Base-by-base conservation (phyloP, 2,888 invertebrate genomes). In the Ophion costatus region DNA sequence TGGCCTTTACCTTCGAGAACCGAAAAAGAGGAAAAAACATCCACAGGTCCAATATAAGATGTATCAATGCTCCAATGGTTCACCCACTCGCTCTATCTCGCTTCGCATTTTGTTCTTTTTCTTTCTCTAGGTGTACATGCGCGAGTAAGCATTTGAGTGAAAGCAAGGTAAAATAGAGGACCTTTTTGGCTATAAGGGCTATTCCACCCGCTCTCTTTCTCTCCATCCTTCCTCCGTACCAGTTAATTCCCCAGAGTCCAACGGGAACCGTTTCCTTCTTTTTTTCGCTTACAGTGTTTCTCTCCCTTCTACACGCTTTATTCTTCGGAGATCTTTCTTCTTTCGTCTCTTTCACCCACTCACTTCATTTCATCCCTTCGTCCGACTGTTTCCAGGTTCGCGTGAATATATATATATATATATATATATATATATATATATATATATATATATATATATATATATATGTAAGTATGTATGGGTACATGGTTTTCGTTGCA, bases 231-330 rank as follows among this genome's bases (percentile, higher is more conserved):
- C 56, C 74, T n/a, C 69, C 73, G 79, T 70, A 83, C 84, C 85
- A 82, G 86, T 88, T 89, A 89, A 89, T 88, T 89, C 89, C 85
- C 88, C 76, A 69, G 85, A 86, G 87, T 76, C 84, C 73, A 59
- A 83, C 56, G 45, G 51, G 45, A 29, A 63, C 38, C 29, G 1
- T 29, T 75, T 56, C 82, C 73, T 78, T 71, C 66, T 74, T 69
- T 56, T 51, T 57, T 59, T 64, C 69, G 45, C 56, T 17, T 9
- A 51, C 57, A 24, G 24, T 56, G 51, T 79, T 42, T 80, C 51
- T 66, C 76, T 80, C 42, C 64, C 64, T 80, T 69, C 66, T 57
- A 10, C 76, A 64, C 69, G 77, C 66, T 74, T 76, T 80, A 71
- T 82, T 84, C 66, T 63, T 51, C 57, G 33, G 24, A 1, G 56